Base-by-base conservation (phyloP, 2,888 invertebrate species). In the Hirtodrosophila histrioides region DNA sequence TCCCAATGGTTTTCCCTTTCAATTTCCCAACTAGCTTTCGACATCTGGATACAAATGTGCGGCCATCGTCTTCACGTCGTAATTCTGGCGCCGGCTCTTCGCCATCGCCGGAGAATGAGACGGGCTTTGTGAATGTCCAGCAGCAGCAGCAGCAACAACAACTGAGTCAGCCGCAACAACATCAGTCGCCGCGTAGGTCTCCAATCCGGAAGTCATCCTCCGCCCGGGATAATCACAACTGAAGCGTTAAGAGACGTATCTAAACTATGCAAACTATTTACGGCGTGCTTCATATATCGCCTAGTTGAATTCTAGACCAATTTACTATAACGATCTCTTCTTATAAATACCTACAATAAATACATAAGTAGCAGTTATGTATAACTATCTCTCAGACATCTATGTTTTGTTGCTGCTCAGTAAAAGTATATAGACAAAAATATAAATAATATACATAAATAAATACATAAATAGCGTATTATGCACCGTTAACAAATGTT, bases 1-100 rank as follows among this genome's bases (percentile, higher is more conserved):
- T 23, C 10, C 37, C 9, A 31, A 1, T 2, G 9, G 12, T 60
- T 44, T 7, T 36, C 6, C 6, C 6, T 27, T 5, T 27, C 4
- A 5, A 27, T 27, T 27, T 27, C 6, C 11, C 10, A n/a, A 44
- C 3, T 88, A 97, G 97, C 88, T 97, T 97, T 92, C 95, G 97
- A 17, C 97, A 97, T 91, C 92, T 97, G 91, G 97, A 97, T 90
- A 96, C 97, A 12, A 96, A 95, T 93, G 96, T 97, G 33, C 94
- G 96, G 0, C 92, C 97, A 79, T 95, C 96, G 89, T 89, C 93
- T 12, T 92, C 92, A 69, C 92, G 93, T 12, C 94, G 95, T 9
- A 94, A 94, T 65, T 93, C 93, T 60, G 93, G 93, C 57, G 94
- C 94, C 64, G 94, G 95, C 33, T 90, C 90, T 4, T 94, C 95